Conservation (phyloP, 2,888 invertebrate species). For the Eilema depressum region DNA sequence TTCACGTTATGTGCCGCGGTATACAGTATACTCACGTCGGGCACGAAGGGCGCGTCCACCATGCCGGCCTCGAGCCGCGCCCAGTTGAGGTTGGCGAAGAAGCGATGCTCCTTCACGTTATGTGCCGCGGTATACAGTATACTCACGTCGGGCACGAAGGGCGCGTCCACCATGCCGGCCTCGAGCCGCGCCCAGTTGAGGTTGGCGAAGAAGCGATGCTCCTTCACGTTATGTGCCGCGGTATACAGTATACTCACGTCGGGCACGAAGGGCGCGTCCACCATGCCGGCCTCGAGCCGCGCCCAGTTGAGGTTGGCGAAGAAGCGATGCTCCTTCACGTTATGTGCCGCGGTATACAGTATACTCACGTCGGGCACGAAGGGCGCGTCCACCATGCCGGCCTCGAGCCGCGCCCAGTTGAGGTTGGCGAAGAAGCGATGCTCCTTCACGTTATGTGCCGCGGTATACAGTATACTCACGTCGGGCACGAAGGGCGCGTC, state of each 20-base stretch:
- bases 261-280: slow-evolving; percentile 87
- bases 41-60: slow-evolving; percentile 89
- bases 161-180: slow-evolving; percentile 95
- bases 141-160: slow-evolving; percentile 78
- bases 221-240: slow-evolving; percentile 88
- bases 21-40: slow-evolving; percentile 78
- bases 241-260: too few species aligned
- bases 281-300: slow-evolving; percentile 99
- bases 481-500: slow-evolving; percentile 86
- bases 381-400: slow-evolving; percentile 94
- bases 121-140: too few species aligned
- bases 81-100: slow-evolving; percentile 89
- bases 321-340: too few species aligned
- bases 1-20: too few species aligned
- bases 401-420: too few species aligned
- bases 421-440: too few species aligned
- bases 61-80: slow-evolving; percentile 99
- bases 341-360: too few species aligned
- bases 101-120: slow-evolving; percentile 89
- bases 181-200: slow-evolving; percentile 97
- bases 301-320: too few species aligned
- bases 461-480: too few species aligned
- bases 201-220: slow-evolving; percentile 80
- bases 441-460: too few species aligned
- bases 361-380: slow-evolving; percentile 79